Evolutionary conservation across 2,888 invertebrate species (phyloP).

Genomic region (Limnephilus rhombicus): DNA sequence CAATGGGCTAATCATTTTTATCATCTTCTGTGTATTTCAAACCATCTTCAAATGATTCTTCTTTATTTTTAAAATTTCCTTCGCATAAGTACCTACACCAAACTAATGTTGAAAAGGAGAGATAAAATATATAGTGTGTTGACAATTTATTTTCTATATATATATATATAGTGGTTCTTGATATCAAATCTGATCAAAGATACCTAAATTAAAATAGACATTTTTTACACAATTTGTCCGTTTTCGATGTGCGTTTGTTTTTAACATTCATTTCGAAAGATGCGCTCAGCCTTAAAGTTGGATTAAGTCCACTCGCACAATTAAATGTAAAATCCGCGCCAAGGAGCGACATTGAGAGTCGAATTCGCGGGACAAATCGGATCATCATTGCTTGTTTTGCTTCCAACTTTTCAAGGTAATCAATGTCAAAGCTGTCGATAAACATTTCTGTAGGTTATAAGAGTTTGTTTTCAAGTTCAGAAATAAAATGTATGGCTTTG

Average conservation of each 20-base stretch:
- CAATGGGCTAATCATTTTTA: no score
- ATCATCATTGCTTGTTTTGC: constrained; percentile 46
- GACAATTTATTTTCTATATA: no score
- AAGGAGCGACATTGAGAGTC: constrained; percentile 57
- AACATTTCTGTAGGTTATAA: not conserved
- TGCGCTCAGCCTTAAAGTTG: not conserved
- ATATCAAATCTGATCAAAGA: no score
- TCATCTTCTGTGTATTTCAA: no score
- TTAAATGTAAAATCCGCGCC: constrained; percentile 64
- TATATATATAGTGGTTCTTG: no score
- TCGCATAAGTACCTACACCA: no score
- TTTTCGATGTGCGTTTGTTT: not conserved
- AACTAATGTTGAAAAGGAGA: no score
- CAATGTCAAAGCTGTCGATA: constrained; percentile 19
- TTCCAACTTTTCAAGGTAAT: constrained; percentile 44
- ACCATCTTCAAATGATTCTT: no score
- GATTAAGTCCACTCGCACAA: not conserved
- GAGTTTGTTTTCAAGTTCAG: not conserved
- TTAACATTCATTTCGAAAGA: not conserved
- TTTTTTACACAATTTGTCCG: not conserved
- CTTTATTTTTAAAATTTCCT: no score
- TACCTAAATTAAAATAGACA: no score
- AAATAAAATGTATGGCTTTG: not conserved
- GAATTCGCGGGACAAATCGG: constrained; percentile 61
- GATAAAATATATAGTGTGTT: no score